A percentile compares a stretch with the other conserved stretches of the same genome.
Evolutionary conservation across 2,888 invertebrate species (phyloP).

Genomic region (Drosophila incognita): DNA sequence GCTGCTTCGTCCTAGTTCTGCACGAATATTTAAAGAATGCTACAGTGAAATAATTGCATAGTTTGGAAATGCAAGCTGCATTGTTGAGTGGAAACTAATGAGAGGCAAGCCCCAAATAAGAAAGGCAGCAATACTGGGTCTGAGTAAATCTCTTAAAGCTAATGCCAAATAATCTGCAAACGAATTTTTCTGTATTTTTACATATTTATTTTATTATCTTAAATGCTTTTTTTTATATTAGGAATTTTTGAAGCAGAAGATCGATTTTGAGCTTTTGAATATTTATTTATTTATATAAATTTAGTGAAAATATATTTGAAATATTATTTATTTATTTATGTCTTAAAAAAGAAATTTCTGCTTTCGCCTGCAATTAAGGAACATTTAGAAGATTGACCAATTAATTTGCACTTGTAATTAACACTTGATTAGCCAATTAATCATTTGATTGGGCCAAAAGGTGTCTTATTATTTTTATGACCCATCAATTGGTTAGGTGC

Average conservation of each 20-base stretch:
- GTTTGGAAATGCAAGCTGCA: background rate
- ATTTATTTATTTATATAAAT: background rate
- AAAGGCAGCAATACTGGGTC: background rate
- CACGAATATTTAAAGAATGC: conserved; percentile 13
- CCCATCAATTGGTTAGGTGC: conserved; percentile 24
- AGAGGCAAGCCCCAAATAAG: background rate
- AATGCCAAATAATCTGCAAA: background rate
- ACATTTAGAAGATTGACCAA: background rate
- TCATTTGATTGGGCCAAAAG: conserved; percentile 5
- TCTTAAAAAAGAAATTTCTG: background rate
- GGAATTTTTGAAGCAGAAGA: background rate
- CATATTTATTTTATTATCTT: background rate
- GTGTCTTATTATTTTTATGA: conserved; percentile 17
- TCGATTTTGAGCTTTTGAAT: background rate
- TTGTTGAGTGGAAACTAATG: background rate
- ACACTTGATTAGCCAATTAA: conserved; percentile 13
- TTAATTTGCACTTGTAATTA: background rate
- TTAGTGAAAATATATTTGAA: background rate
- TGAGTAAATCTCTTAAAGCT: background rate
- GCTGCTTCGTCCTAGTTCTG: background rate
- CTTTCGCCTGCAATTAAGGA: background rate
- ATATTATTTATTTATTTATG: background rate
- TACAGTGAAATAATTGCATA: conserved; percentile 26
- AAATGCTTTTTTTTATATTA: too few species aligned
- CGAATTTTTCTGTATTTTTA: too few species aligned